Evolutionary conservation across 2,888 invertebrate species (phyloP).

Genomic region (Zygaena filipendulae): DNA sequence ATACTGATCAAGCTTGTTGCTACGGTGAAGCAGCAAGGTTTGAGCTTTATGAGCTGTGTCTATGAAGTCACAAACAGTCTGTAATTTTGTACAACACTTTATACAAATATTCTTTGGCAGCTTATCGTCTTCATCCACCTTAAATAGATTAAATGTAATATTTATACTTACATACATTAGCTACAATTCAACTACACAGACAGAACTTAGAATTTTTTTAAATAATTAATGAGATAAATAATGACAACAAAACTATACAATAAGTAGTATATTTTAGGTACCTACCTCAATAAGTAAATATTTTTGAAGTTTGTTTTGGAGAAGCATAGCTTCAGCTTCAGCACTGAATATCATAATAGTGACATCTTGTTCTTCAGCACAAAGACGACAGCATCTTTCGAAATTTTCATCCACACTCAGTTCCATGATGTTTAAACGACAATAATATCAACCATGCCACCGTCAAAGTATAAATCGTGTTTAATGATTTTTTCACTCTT

Average conservation of each 20-base stretch:
- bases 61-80: slow-evolving; percentile 75
- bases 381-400: slow-evolving; percentile 71
- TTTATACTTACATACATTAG: too few relatives aligned
- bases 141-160: slow-evolving; percentile 17
- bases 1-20: slow-evolving; percentile 48
- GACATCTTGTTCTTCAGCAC: slow-evolving; percentile 69
- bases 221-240: too few relatives aligned
- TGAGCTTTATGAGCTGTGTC: slow-evolving; percentile 73
- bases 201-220: too few relatives aligned
- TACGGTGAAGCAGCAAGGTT: slow-evolving; percentile 53
- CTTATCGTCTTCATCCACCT: slow-evolving; percentile 75
- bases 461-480: slow-evolving; percentile 16
- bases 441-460: slow-evolving; percentile 14
- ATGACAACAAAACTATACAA: too few relatives aligned
- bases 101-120: slow-evolving; percentile 76
- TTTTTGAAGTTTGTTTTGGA: slow-evolving; percentile 74
- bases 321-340: slow-evolving; percentile 72
- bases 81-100: slow-evolving; percentile 72
- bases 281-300: slow-evolving; percentile 75
- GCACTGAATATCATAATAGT: slow-evolving; percentile 73
- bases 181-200: too few relatives aligned
- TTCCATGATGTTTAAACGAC: slow-evolving; percentile 22
- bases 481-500: slow-evolving; percentile 41
- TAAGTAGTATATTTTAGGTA: too few relatives aligned
- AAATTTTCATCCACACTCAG: slow-evolving; percentile 30